phyloP scores from a whole-genome alignment of 2,797 vertebrate genomes.

The Gambusia yucatana region DNA sequence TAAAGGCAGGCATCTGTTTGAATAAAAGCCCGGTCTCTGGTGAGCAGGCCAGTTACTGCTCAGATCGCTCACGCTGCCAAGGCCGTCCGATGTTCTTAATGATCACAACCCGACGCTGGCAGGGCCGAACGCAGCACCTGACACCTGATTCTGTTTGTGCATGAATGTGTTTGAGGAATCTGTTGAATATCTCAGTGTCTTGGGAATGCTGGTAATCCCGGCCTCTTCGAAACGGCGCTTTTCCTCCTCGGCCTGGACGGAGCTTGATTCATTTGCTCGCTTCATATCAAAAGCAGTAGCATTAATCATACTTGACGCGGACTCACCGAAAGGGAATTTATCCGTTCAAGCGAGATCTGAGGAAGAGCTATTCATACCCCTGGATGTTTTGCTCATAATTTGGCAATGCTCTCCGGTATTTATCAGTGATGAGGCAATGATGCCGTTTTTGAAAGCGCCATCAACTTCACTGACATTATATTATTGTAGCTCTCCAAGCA shows the following conservation, averaged over 20 bases:
- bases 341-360: conserved; percentile 24
- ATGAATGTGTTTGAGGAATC: conserved; percentile 59
- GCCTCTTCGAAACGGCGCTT: conserved; percentile 50
- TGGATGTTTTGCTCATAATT: conserved; percentile 16
- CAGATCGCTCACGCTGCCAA: conserved; percentile 12
- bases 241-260: conserved; percentile 34
- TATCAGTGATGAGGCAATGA: conserved; percentile 35
- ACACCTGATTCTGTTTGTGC: conserved; percentile 63
- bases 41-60: conserved; percentile 37
- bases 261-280: conserved; percentile 52
- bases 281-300: conserved; percentile 45
- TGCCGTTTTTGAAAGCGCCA: conserved; percentile 19
- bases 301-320: conserved; percentile 54
- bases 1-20: conserved; percentile 61
- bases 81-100: conserved; percentile 22
- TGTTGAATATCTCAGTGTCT: conserved; percentile 49
- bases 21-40: conserved; percentile 35
- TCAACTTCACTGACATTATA: conserved; percentile 33
- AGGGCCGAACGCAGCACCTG: conserved; percentile 52
- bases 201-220: conserved; percentile 57
- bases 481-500: conserved; percentile 29
- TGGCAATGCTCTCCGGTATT: conserved; percentile 18
- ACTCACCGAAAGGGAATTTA: conserved; percentile 21
- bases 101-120: conserved; percentile 40
- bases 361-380: conserved; percentile 10